These are phyloP conservation scores for Ciconia stormi DNA, from an alignment of 2,113 vertebrate genomes.

Conservation along the genomic window DNA sequence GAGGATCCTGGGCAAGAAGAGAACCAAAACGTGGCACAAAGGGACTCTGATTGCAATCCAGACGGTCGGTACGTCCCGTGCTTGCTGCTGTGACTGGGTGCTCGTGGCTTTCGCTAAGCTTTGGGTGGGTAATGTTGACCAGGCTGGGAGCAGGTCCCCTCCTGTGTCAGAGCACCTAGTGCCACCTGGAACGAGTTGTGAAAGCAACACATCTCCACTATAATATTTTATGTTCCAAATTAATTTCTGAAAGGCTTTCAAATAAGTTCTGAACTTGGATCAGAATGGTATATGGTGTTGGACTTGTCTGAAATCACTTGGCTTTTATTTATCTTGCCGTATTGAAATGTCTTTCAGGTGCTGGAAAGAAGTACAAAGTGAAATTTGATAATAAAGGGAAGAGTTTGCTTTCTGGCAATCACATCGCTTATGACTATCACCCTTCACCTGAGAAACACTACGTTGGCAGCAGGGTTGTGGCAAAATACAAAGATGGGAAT, in stretches of 20 bases:
- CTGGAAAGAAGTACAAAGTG: constrained; percentile 91
- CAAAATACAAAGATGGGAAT: constrained; percentile 94
- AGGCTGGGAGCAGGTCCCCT: background rate
- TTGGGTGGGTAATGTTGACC: fast-evolving
- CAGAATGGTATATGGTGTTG: fast-evolving
- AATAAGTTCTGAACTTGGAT: fast-evolving
- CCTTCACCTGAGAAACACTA: constrained; percentile 84
- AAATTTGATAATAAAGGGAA: constrained; percentile 97
- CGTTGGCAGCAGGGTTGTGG: constrained; percentile 94
- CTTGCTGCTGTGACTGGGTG: too few relatives aligned
- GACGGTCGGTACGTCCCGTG: constrained; percentile 72
- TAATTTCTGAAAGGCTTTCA: background rate
- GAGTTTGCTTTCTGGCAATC: constrained; percentile 95
- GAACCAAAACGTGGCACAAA: constrained; percentile 95
- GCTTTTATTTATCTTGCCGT: fast-evolving
- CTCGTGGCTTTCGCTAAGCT: fast-evolving
- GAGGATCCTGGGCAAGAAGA: constrained; percentile 94
- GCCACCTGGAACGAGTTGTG: background rate
- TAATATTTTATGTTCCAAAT: background rate
- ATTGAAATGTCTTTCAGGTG: constrained; percentile 61
- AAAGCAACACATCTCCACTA: fast-evolving
- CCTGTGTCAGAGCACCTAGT: background rate
- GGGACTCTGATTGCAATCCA: constrained; percentile 90
- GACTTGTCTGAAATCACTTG: fast-evolving
- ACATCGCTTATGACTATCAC: constrained; percentile 94